A percentile compares a stretch with the other conserved stretches of the same genome.
These are phyloP conservation scores for Pollenia angustigena DNA, from an alignment of 2,888 invertebrate genomes.

Conservation along the genomic window DNA sequence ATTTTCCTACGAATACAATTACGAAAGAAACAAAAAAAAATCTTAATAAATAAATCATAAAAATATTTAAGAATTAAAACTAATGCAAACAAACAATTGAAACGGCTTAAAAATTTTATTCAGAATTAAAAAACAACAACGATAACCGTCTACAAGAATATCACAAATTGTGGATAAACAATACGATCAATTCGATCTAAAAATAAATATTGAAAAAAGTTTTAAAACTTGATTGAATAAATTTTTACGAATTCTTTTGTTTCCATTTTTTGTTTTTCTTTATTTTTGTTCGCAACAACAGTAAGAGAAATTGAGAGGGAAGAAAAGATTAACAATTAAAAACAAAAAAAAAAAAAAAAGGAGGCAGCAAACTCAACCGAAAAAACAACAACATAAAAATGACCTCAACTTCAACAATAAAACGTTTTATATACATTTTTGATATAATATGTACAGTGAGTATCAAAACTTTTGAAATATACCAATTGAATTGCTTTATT, in stretches of 20 bases:
- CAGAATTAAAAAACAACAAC: slow-evolving; percentile 2
- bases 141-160: slow-evolving; percentile 15
- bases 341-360: slow-evolving; percentile 1
- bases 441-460: slow-evolving; percentile 80
- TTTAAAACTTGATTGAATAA: slow-evolving; percentile 1
- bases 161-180: neutral
- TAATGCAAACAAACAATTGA: slow-evolving; percentile 8
- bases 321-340: slow-evolving; percentile 15
- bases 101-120: slow-evolving; percentile 29
- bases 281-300: slow-evolving; percentile 14
- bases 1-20: neutral
- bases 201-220: neutral
- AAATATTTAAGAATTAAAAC: neutral
- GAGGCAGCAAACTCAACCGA: slow-evolving; percentile 3
- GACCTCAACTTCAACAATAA: slow-evolving; percentile 78
- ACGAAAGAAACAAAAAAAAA: neutral
- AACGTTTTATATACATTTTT: slow-evolving; percentile 77
- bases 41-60: neutral
- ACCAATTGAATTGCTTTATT: neutral
- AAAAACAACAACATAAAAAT: slow-evolving; percentile 69
- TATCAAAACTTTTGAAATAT: slow-evolving; percentile 20
- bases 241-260: slow-evolving; percentile 28
- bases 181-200: slow-evolving; percentile 6
- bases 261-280: slow-evolving; percentile 13
- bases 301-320: slow-evolving; percentile 12